A percentile compares a stretch with the other conserved stretches of the same genome.
phyloP scores from a whole-genome alignment of 2,888 invertebrate genomes.

The Drosophila lutescens region DNA sequence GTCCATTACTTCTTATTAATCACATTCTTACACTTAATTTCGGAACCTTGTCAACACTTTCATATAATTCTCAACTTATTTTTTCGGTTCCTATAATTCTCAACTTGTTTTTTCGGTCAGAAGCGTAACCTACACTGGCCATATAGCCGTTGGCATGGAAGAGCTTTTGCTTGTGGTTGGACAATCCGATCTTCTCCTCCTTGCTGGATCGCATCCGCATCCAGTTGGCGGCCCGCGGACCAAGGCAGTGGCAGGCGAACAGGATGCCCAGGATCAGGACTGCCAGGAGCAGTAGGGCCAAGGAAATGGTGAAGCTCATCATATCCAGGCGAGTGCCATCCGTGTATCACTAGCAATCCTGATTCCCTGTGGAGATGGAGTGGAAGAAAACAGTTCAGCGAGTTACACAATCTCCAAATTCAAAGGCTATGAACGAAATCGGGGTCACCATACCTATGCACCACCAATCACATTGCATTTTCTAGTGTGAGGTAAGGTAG shows the following conservation, averaged over 20 bases:
- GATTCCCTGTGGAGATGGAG: not conserved
- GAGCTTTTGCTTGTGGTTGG: slow-evolving; percentile 84
- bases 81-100: too few species aligned
- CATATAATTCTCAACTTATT: too few species aligned
- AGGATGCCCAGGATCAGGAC: slow-evolving; percentile 80
- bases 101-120: too few species aligned
- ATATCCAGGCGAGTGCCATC: slow-evolving; percentile 70
- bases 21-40: too few species aligned
- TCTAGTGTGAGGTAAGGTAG: not conserved
- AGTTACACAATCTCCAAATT: too few species aligned
- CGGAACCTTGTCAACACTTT: too few species aligned
- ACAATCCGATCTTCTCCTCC: slow-evolving; percentile 84
- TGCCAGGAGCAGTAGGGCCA: slow-evolving; percentile 78
- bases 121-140: slow-evolving; percentile 84
- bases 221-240: slow-evolving; percentile 83
- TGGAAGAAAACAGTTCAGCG: too few species aligned
- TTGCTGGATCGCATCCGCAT: slow-evolving; percentile 82
- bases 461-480: not conserved
- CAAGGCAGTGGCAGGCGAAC: slow-evolving; percentile 82
- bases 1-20: too few species aligned
- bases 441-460: not conserved
- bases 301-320: slow-evolving; percentile 74
- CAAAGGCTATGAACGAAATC: too few species aligned
- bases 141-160: slow-evolving; percentile 89
- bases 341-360: slow-evolving; percentile 53